These are phyloP conservation scores for Pachyseris speciosa DNA, from an alignment of 64 coral and sea anemone genomes.

Conservation along the genomic window DNA sequence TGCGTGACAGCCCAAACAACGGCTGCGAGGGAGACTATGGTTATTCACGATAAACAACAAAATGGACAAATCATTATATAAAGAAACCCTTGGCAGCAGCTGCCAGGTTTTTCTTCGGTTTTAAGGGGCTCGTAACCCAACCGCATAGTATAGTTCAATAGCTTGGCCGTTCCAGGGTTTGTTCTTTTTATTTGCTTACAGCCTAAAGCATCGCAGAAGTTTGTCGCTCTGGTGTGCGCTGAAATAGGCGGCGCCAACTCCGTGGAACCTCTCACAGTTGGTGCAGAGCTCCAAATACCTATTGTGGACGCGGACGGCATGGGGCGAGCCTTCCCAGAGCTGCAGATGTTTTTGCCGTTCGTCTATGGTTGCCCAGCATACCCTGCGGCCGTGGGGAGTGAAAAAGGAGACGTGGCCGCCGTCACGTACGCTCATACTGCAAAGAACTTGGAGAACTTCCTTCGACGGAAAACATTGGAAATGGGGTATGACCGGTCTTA, in stretches of 20 bases:
- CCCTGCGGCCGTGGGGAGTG: slow-evolving; percentile 62
- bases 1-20: too few species aligned
- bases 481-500: slow-evolving; percentile 66
- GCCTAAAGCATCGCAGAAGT: slow-evolving; percentile 15
- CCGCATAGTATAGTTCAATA: too few species aligned
- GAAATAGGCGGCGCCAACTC: slow-evolving; percentile 96
- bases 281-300: slow-evolving; percentile 77
- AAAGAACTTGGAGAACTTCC: slow-evolving; percentile 75
- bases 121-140: too few species aligned
- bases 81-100: too few species aligned
- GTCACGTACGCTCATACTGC: slow-evolving; percentile 62
- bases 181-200: slow-evolving; percentile 22
- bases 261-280: slow-evolving; percentile 75
- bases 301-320: slow-evolving; percentile 97
- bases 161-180: slow-evolving; percentile 3
- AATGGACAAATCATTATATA: too few species aligned
- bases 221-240: slow-evolving; percentile 65
- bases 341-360: slow-evolving; percentile 92
- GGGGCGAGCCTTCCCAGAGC: slow-evolving; percentile 96
- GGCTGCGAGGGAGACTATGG: too few species aligned
- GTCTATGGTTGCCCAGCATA: slow-evolving; percentile 76
- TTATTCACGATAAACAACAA: too few species aligned
- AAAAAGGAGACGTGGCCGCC: slow-evolving; percentile 41
- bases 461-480: slow-evolving; percentile 59
- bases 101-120: too few species aligned